Evolutionary conservation across 2,888 invertebrate genomes (phyloP).

Genomic region (Tiliacea aurago): DNA sequence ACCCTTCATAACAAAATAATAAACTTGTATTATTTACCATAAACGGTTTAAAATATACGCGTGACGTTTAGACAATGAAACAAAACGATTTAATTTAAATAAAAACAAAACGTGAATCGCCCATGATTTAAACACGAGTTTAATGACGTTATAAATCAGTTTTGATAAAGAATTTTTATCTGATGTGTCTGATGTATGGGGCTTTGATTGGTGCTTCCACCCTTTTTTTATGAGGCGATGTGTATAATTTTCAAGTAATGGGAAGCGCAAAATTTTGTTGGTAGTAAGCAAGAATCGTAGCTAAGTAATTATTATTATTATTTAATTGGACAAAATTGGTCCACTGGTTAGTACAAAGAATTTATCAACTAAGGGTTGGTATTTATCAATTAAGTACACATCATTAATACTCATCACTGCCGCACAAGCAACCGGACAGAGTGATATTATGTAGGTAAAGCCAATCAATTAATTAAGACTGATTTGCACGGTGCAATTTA

Average conservation of each 20-base stretch:
- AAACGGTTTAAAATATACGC: slow-evolving; percentile 33
- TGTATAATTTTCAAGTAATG: neutral
- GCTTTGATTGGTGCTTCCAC: slow-evolving; percentile 73
- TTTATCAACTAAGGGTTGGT: too few species aligned
- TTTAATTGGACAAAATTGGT: too few species aligned
- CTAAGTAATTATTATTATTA: too few species aligned
- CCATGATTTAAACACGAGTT: slow-evolving; percentile 81
- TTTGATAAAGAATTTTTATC: slow-evolving; percentile 75
- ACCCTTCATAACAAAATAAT: neutral
- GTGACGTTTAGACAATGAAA: slow-evolving; percentile 70
- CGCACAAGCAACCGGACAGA: too few species aligned
- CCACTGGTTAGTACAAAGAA: too few species aligned
- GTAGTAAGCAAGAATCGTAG: neutral
- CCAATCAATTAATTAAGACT: neutral
- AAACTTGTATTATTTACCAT: slow-evolving; percentile 33
- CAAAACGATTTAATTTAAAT: slow-evolving; percentile 75
- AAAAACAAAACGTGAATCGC: slow-evolving; percentile 69
- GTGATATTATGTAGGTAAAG: neutral
- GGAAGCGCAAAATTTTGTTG: neutral
- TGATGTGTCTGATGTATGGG: slow-evolving; percentile 69
- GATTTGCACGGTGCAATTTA: neutral
- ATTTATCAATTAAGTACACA: too few species aligned
- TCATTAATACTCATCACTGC: too few species aligned
- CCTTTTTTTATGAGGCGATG: slow-evolving; percentile 4
- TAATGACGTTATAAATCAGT: slow-evolving; percentile 83